Percentiles rank a stretch among this genome's conserved stretches.
Evolutionary conservation across 2,888 invertebrate species (phyloP).

Genomic region (Halictus ligatus): DNA sequence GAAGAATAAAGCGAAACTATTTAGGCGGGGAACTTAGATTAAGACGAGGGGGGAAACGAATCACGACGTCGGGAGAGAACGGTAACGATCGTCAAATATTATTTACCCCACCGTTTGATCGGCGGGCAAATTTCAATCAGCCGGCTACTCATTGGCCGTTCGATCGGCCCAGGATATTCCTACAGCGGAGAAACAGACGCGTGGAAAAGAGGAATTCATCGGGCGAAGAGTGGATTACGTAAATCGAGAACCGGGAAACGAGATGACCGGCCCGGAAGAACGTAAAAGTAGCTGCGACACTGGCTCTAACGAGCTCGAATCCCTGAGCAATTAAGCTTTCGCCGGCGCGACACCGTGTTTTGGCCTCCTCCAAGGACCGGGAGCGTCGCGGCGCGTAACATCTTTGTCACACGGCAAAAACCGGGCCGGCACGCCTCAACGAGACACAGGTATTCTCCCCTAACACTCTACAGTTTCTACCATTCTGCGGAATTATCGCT

Average conservation of each 20-base stretch:
- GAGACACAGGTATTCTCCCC: background rate
- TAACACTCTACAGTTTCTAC: background rate
- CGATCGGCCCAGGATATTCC: background rate
- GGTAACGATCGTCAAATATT: conserved; percentile 3
- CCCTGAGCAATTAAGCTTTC: conserved; percentile 80
- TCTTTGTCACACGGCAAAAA: conserved; percentile 1
- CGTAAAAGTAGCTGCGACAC: conserved; percentile 72
- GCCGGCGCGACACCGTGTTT: conserved; percentile 31
- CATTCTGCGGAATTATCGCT: background rate
- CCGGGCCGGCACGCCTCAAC: background rate
- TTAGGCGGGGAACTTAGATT: background rate
- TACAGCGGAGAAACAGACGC: background rate
- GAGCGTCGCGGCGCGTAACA: background rate
- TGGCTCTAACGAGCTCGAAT: conserved; percentile 78
- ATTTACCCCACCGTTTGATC: background rate
- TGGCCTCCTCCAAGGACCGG: conserved; percentile 26
- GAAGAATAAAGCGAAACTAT: conserved; percentile 59
- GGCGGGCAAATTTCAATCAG: background rate
- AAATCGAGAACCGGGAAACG: conserved; percentile 36
- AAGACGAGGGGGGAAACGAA: background rate
- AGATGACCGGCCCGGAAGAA: conserved; percentile 39
- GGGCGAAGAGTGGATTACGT: background rate
- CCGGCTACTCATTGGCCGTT: background rate
- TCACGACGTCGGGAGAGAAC: background rate
- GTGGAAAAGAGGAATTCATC: background rate